These are phyloP conservation scores for Enteromius trimaculatus DNA, from an alignment of 2,797 vertebrate genomes.

Conservation along the genomic window DNA sequence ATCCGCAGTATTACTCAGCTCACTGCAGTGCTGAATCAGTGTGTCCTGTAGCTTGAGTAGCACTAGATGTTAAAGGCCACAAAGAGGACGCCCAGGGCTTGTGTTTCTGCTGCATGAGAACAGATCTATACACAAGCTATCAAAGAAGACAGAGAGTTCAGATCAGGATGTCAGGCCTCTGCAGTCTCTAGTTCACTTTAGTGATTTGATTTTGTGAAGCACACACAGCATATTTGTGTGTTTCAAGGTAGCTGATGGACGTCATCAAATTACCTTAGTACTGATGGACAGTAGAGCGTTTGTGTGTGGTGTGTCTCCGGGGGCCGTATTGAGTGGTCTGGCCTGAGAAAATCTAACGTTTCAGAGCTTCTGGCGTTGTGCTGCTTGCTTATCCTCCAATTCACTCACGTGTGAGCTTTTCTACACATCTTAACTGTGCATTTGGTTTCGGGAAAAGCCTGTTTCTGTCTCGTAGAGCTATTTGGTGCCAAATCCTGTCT, in stretches of 20 bases:
- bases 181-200: not conserved
- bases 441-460: conserved; percentile 7
- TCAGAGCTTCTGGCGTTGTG: not conserved
- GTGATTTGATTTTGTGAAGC: conserved; percentile 13
- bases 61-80: conserved; percentile 14
- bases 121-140: not conserved
- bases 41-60: not conserved
- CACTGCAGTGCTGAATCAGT: conserved; percentile 26
- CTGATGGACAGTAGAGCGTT: conserved; percentile 20
- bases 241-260: not conserved
- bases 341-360: conserved; percentile 3
- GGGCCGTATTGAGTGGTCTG: conserved; percentile 13
- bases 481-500: not conserved
- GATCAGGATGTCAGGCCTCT: not conserved
- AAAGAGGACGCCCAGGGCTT: conserved; percentile 1
- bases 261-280: conserved; percentile 19
- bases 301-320: conserved; percentile 19
- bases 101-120: conserved; percentile 49
- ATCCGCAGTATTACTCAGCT: conserved; percentile 13
- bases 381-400: not conserved
- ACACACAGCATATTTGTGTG: not conserved
- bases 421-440: not conserved
- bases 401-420: conserved; percentile 13
- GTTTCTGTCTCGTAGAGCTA: not conserved
- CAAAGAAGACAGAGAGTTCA: not conserved